These are phyloP conservation scores for Agelaius phoeniceus DNA, from an alignment of 2,113 vertebrate species.

Conservation along the genomic window DNA sequence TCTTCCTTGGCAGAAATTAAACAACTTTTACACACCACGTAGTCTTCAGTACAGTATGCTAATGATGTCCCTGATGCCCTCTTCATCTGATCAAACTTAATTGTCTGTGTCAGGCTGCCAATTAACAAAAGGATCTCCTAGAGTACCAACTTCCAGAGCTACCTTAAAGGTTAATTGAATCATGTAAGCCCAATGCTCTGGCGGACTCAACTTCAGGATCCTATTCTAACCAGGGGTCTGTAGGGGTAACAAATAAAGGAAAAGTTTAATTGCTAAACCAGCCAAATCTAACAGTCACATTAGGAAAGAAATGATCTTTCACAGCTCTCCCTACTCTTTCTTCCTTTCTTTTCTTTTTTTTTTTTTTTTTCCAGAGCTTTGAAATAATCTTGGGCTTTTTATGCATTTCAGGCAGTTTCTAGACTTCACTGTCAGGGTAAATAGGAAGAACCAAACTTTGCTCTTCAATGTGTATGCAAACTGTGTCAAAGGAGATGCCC, in stretches of 20 bases:
- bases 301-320: conserved; percentile 45
- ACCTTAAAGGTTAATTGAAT: conserved; percentile 87
- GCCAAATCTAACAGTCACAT: conserved; percentile 12
- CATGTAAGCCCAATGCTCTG: conserved; percentile 74
- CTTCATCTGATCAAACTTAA: conserved; percentile 83
- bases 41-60: conserved; percentile 80
- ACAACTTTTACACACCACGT: conserved; percentile 77
- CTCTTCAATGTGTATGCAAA: accelerated
- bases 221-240: conserved; percentile 64
- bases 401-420: not conserved
- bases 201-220: conserved; percentile 71
- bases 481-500: not conserved
- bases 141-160: conserved; percentile 77
- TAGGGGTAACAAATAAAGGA: conserved; percentile 66
- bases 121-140: conserved; percentile 79
- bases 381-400: conserved; percentile 17
- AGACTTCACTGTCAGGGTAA: not conserved
- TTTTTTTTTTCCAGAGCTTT: not conserved
- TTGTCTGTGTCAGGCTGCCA: conserved; percentile 84
- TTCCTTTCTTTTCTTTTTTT: not conserved
- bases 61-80: conserved; percentile 80
- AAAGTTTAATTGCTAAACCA: conserved; percentile 60
- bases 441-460: not conserved
- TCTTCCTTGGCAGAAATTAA: conserved; percentile 78
- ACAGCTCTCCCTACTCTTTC: not conserved